phyloP scores from a whole-genome alignment of 2,113 vertebrate species.

The Rhinichthys klamathensis region DNA sequence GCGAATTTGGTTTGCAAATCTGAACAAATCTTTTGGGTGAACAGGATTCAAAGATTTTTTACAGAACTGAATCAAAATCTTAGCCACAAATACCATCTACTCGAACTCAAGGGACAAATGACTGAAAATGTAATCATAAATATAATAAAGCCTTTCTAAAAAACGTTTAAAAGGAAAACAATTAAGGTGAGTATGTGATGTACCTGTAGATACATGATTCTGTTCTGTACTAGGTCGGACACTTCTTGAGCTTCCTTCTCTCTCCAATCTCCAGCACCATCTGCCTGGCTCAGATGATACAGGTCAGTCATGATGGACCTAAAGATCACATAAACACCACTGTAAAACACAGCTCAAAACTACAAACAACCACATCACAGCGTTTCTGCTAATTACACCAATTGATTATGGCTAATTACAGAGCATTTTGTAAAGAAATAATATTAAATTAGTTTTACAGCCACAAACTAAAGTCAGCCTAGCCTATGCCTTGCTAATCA shows the following conservation, averaged over 20 bases:
- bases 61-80: neutral
- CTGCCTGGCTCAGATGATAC: conserved; percentile 90
- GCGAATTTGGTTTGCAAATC: neutral
- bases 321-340: conserved; percentile 1
- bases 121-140: neutral
- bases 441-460: neutral
- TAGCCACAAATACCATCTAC: neutral
- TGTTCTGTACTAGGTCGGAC: conserved; percentile 86
- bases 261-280: conserved; percentile 88
- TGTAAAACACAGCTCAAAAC: neutral
- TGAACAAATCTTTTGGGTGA: neutral
- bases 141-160: neutral
- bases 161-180: neutral
- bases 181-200: neutral
- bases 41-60: neutral
- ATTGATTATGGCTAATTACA: neutral
- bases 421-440: conserved; percentile 1
- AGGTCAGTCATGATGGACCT: conserved; percentile 91
- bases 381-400: neutral
- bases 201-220: conserved; percentile 88
- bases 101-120: neutral
- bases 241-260: conserved; percentile 89
- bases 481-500: conserved; percentile 5
- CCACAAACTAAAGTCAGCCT: neutral
- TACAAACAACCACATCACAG: neutral